Evolutionary conservation across 1,140 invertebrate species (phyloP).

Genomic region (Ostrea edulis): DNA sequence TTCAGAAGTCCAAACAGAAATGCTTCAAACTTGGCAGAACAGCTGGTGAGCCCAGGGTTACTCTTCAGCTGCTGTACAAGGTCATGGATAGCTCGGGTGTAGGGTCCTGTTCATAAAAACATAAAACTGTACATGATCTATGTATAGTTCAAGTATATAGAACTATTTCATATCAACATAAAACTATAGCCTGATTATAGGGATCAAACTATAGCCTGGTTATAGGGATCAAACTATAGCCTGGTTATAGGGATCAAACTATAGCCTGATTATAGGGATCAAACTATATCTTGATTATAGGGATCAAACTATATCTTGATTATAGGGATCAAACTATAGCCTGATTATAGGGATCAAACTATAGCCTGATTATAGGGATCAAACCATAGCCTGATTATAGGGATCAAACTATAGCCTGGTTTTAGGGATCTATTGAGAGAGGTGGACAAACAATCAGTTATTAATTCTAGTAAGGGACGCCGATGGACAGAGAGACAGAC

Average conservation of each 20-base stretch:
- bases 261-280: background rate
- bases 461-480: too few species aligned
- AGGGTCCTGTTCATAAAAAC: slow-evolving; percentile 82
- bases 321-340: too few species aligned
- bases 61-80: slow-evolving; percentile 91
- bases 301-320: too few species aligned
- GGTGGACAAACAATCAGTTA: too few species aligned
- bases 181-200: too few species aligned
- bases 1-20: slow-evolving; percentile 94
- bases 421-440: background rate
- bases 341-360: background rate
- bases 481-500: too few species aligned
- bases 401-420: background rate
- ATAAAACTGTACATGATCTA: background rate
- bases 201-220: background rate
- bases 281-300: background rate
- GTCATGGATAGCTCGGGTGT: slow-evolving; percentile 92
- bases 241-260: background rate
- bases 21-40: slow-evolving; percentile 92
- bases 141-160: too few species aligned
- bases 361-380: background rate
- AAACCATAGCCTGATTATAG: background rate
- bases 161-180: background rate
- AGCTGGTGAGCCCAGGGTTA: slow-evolving; percentile 90
- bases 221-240: background rate